Base-by-base conservation (phyloP, 2,888 invertebrate genomes). In the Leptarthrus brevirostris region DNA sequence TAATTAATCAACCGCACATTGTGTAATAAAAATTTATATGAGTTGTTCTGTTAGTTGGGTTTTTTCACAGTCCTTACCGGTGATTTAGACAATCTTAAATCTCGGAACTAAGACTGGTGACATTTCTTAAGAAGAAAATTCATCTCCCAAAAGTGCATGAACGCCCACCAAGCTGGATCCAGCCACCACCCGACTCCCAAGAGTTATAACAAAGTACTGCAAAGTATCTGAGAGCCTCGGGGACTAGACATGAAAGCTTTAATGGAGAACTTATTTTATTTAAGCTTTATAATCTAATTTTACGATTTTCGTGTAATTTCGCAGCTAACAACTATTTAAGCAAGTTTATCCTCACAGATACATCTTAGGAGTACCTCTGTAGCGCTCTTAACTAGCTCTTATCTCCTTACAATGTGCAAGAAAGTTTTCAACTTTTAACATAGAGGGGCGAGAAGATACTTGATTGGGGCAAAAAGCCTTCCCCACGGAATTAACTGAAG, bases 231-330 rank as follows among this genome's bases (percentile, higher is more conserved):
- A 54, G 34, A 6, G 34, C 52, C 52, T 16, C 30, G 18, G 47
- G 69, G 69, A 49, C 69, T 18, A 34, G 18, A 52, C 49, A 30
- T 69, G 69, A 22, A 30, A 18, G 22, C 34, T 69, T 30, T 52
- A 49, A 69, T 18, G n/a, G 52, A 69, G 34, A 52, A 69, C 69
- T 66, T 69, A 34, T 34, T 34, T 75, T 72, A 75, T 74, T 73
- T 71, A 75, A 75, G 75, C 70, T 75, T 75, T 75, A 75, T 75
- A 75, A 75, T 75, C 75, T 75, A 75, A 75, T 75, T 75, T 74
- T 71, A 74, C 52, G 74, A 40, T 74, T 72, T 74, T 71, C 71
- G 71, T 72, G 74, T 74, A 74, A 74, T 64, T 74, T 72, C 74
- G 71, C 61, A 71, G 74, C 58, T 72, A 71, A 74, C 74, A 72